Evolutionary conservation across 2,888 invertebrate species (phyloP), one percentile per base, ranked within the genome.

Genomic region (Pyralis farinalis): DNA sequence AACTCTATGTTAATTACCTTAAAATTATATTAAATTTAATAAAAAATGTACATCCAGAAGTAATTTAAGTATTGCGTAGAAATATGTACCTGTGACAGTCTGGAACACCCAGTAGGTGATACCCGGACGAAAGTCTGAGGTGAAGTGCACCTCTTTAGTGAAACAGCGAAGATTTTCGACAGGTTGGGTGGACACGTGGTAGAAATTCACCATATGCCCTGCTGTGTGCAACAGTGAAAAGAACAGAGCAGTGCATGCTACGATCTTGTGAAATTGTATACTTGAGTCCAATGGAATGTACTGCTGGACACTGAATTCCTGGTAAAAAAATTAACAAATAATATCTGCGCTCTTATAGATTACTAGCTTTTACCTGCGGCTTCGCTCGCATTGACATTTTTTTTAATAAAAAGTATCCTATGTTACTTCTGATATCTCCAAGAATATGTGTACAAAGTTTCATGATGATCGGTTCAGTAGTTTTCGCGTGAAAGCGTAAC

Each of bases 201-300:
- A 98, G 81, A 98, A 98, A 82, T 98, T 98, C 22, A 98, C 96
- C 71, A 98, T 95, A 65, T 98, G 98, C 0, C 98, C 98, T 1
- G 97, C 94, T 0, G 97, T 96, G 70, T 98, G 98, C 0, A 98
- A 89, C 0, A 98, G 86, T 0, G 97, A 96, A 82, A 98, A 98
- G 83, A 98, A 97, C 0, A 97, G 85, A 0, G 97, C 98, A 0
- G 98, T 98, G 58, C 97, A 96, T 0, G 98, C 98, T 0, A 97
- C 97, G 40, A 98, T 97, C 85, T 98, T 98, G 79, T 98, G 98
- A 75, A 98, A 98, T 66, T 97, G 97, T 40, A 98, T 97, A 64
- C 98, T 97, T 0, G 98, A 96, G 74, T 98, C 98, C 12, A 98
- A 78, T 0, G 98, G 98, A 42, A 97, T 96, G 77, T 97, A 98